phyloP scores from a whole-genome alignment of 2,888 invertebrate genomes.

The Drosophila prostipennis region DNA sequence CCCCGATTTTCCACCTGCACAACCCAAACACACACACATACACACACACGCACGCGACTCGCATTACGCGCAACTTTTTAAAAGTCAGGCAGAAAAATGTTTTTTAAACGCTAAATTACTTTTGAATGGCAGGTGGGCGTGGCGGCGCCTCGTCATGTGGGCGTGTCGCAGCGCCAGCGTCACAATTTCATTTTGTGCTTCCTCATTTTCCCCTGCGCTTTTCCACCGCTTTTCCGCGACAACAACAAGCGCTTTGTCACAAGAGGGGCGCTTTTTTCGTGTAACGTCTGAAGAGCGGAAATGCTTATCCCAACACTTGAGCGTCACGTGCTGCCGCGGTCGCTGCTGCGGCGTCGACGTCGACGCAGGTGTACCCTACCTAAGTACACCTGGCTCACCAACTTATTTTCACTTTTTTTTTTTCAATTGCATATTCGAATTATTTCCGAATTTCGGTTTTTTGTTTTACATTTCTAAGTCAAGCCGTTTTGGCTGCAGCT shows the following conservation, averaged over 20 bases:
- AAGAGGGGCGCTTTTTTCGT: constrained; percentile 55
- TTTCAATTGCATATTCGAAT: too few species aligned
- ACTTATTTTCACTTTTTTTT: too few species aligned
- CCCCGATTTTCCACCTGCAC: not conserved
- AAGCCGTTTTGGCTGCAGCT: too few species aligned
- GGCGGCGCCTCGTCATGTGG: constrained; percentile 50
- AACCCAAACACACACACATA: not conserved
- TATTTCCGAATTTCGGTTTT: too few species aligned
- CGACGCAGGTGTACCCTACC: constrained; percentile 3
- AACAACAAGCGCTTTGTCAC: constrained; percentile 21
- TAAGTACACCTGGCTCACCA: too few species aligned
- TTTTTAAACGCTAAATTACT: constrained; percentile 80
- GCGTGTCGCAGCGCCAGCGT: constrained; percentile 59
- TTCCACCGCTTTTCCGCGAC: constrained; percentile 18
- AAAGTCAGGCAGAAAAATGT: constrained; percentile 78
- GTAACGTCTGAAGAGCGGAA: constrained; percentile 77
- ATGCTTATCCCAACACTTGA: constrained; percentile 79
- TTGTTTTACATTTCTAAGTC: too few species aligned
- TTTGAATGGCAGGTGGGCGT: constrained; percentile 72
- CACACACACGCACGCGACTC: constrained; percentile 37
- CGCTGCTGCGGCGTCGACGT: not conserved
- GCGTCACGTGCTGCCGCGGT: constrained; percentile 65
- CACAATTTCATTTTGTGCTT: constrained; percentile 76
- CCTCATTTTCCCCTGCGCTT: constrained; percentile 49
- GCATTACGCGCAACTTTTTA: constrained; percentile 72